These are phyloP conservation scores for Malachius bipustulatus DNA, from an alignment of 2,888 invertebrate species.

Conservation along the genomic window DNA sequence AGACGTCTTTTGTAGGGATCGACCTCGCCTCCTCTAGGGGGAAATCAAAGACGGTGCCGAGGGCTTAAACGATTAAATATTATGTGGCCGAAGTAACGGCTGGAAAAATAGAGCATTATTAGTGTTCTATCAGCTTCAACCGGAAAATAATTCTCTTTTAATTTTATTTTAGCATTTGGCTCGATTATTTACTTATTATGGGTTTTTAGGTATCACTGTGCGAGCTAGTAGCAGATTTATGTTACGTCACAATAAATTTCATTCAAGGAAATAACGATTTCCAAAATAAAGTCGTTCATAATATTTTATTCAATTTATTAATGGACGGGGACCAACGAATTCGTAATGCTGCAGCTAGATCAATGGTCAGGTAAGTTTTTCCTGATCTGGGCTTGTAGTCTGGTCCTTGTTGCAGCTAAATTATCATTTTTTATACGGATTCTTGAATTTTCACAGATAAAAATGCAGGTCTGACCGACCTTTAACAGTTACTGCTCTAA, in stretches of 20 bases:
- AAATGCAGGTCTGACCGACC: no score
- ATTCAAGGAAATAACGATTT: constrained; percentile 40
- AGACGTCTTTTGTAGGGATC: no score
- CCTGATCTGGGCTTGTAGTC: constrained; percentile 8
- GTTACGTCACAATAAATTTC: constrained; percentile 46
- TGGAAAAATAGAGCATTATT: no score
- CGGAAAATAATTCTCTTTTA: neutral
- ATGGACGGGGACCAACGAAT: constrained; percentile 70
- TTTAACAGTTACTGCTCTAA: no score
- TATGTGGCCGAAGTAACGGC: no score
- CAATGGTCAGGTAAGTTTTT: constrained; percentile 48
- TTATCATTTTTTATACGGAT: no score
- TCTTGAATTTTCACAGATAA: no score
- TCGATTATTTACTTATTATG: constrained; percentile 10
- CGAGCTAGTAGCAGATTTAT: constrained; percentile 47
- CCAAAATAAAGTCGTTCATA: constrained; percentile 46
- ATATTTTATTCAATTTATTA: constrained; percentile 52
- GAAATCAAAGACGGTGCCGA: no score
- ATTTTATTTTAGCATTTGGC: neutral
- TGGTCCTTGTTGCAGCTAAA: no score
- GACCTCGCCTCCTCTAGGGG: no score
- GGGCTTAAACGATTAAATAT: no score
- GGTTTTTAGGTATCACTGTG: constrained; percentile 48
- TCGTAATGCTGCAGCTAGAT: constrained; percentile 54
- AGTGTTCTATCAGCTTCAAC: no score